Evolutionary conservation across 2,113 vertebrate genomes (phyloP).

Genomic region (Ptychochromis oligacanthus): DNA sequence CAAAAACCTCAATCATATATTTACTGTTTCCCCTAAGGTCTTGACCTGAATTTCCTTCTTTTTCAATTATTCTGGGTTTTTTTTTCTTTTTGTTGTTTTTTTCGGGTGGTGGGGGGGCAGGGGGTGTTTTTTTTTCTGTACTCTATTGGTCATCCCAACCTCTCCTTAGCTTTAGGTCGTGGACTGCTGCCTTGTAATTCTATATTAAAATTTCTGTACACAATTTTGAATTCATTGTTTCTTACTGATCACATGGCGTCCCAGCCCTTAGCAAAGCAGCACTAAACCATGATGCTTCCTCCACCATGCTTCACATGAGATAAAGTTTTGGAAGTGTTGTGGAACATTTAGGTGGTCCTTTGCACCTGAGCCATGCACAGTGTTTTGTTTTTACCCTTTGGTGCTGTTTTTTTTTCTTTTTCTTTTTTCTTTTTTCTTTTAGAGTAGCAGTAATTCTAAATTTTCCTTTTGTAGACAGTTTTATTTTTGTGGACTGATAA

Average conservation of each 20-base stretch:
- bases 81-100: not conserved
- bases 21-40: not conserved
- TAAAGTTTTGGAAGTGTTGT: no score
- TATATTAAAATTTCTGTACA: not conserved
- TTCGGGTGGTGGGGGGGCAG: no score
- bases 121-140: not conserved
- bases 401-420: no score
- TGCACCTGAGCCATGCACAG: not conserved
- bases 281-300: not conserved
- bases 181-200: not conserved
- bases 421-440: no score
- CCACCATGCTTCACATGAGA: not conserved
- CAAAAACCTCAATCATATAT: not conserved
- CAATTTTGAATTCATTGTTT: not conserved
- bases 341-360: not conserved
- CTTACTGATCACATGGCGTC: not conserved
- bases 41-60: not conserved
- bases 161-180: not conserved
- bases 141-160: not conserved
- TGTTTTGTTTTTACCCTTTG: not conserved
- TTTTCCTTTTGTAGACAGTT: not conserved
- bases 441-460: not conserved
- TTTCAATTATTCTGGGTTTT: not conserved
- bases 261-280: not conserved
- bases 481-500: not conserved